These are phyloP conservation scores for Neodiprion fabricii DNA, from an alignment of 1,140 invertebrate species.

Conservation along the genomic window DNA sequence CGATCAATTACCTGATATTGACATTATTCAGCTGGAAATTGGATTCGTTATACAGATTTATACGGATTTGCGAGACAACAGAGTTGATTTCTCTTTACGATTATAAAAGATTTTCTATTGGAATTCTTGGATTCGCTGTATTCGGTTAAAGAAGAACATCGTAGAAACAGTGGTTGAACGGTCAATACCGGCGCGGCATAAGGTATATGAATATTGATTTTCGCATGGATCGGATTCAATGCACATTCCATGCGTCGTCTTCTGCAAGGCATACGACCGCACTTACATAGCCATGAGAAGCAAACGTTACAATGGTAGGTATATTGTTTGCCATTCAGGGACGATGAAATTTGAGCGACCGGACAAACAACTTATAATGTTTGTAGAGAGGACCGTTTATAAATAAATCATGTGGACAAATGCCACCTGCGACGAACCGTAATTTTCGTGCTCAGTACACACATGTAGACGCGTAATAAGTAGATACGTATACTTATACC, in stretches of 20 bases:
- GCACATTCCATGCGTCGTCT: background rate
- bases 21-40: too few relatives aligned
- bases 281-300: background rate
- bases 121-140: too few relatives aligned
- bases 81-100: too few relatives aligned
- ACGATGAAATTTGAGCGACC: background rate
- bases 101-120: too few relatives aligned
- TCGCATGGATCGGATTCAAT: background rate
- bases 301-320: background rate
- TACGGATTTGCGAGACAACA: too few relatives aligned
- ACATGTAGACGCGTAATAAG: too few relatives aligned
- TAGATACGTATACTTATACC: too few relatives aligned
- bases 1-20: too few relatives aligned
- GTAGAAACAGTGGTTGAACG: too few relatives aligned
- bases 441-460: background rate
- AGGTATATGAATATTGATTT: background rate
- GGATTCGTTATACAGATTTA: too few relatives aligned
- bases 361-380: background rate
- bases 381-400: background rate
- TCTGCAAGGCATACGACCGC: background rate
- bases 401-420: background rate
- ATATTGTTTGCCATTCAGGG: background rate
- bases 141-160: too few relatives aligned
- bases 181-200: too few relatives aligned
- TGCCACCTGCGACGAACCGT: background rate